Conservation (phyloP, 2,113 vertebrate species). For the Psammodynastes pulverulentus region DNA sequence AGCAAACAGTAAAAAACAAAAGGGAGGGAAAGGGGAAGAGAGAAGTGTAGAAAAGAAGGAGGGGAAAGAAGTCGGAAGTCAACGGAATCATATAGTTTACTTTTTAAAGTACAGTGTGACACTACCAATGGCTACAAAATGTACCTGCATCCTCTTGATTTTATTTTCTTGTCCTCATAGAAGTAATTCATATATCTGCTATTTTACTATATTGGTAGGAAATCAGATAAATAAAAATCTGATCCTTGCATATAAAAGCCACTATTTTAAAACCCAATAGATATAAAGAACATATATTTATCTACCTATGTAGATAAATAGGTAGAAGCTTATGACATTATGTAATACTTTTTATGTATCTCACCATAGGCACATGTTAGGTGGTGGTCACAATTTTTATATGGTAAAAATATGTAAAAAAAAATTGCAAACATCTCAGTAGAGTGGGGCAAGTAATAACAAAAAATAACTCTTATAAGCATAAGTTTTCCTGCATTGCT, state of each 20-base stretch:
- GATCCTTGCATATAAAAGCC: not conserved
- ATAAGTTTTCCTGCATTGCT: not conserved
- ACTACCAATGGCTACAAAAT: not conserved
- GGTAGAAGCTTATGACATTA: not conserved
- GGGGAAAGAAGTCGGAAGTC: too few relatives aligned
- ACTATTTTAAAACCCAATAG: not conserved
- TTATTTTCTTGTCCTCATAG: not conserved
- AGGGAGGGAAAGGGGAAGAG: too few relatives aligned
- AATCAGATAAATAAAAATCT: not conserved
- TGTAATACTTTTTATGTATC: not conserved
- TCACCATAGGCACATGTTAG: not conserved
- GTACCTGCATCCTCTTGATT: not conserved
- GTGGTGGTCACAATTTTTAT: not conserved
- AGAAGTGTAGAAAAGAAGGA: too few relatives aligned
- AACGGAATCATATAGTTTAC: not conserved
- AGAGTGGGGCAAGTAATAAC: not conserved
- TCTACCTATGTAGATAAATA: not conserved
- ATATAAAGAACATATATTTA: not conserved
- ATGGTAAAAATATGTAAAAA: not conserved
- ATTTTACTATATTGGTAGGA: not conserved
- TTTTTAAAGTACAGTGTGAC: not conserved
- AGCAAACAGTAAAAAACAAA: too few relatives aligned
- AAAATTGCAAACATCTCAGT: not conserved
- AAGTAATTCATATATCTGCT: not conserved
- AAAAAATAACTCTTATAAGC: not conserved